phyloP scores from a whole-genome alignment of 1,140 invertebrate genomes.

The Brachionus rubens region DNA sequence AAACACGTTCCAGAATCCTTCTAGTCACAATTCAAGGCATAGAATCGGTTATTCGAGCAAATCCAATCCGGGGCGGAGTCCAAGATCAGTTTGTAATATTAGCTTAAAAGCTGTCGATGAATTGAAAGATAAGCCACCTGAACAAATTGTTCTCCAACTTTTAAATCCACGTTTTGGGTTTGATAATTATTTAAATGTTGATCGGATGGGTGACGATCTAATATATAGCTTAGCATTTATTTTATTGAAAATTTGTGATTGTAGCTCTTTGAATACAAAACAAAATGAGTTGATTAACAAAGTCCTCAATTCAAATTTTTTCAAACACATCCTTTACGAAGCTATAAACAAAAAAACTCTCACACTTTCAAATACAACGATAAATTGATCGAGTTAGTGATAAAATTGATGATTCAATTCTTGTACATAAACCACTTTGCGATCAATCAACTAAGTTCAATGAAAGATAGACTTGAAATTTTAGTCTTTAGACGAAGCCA shows the following conservation, averaged over 20 bases:
- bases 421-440: not conserved
- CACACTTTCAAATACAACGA: not conserved
- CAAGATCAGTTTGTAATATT: no score
- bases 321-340: not conserved
- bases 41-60: no score
- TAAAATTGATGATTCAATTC: constrained; percentile 12
- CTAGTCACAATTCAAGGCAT: no score
- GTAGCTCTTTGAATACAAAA: constrained; percentile 1
- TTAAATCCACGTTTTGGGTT: not conserved
- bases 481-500: not conserved
- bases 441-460: not conserved
- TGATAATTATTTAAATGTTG: not conserved
- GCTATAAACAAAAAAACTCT: not conserved
- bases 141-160: constrained; percentile 13
- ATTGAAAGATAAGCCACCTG: not conserved
- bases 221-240: not conserved
- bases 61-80: no score
- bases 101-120: not conserved
- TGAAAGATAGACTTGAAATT: no score
- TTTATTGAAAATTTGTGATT: not conserved
- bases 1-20: no score
- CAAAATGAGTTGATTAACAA: not conserved
- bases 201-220: not conserved
- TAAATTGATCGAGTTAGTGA: not conserved
- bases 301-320: not conserved